These are phyloP conservation scores for Triplophysa yarkandensis DNA, from an alignment of 2,797 vertebrate genomes.

Conservation along the genomic window DNA sequence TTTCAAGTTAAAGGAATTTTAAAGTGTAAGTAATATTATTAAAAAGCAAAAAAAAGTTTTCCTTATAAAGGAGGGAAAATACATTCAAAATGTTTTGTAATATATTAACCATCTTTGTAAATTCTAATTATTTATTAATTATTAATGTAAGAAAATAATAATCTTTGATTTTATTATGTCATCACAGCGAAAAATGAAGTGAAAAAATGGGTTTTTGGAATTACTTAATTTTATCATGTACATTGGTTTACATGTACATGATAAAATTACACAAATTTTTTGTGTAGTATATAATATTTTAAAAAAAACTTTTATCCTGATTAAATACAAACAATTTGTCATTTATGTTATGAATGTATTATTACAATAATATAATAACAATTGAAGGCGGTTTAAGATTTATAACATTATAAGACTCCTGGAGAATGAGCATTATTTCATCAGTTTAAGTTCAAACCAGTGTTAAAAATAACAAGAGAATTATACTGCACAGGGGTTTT, in stretches of 20 bases:
- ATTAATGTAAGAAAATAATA: background rate
- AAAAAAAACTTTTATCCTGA: too few species aligned
- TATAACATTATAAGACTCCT: background rate
- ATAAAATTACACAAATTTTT: too few species aligned
- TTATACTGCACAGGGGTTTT: slow-evolving; percentile 58
- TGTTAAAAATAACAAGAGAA: slow-evolving; percentile 8
- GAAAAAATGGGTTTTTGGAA: too few species aligned
- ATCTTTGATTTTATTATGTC: background rate
- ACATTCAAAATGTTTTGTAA: too few species aligned
- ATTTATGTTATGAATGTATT: background rate
- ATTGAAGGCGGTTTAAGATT: background rate
- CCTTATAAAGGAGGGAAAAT: background rate
- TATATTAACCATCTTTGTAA: slow-evolving; percentile 2
- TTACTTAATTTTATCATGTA: too few species aligned
- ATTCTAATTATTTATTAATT: background rate
- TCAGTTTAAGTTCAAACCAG: background rate
- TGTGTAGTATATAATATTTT: too few species aligned
- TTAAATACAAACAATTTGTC: too few species aligned
- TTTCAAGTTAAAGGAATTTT: background rate
- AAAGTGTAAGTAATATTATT: too few species aligned
- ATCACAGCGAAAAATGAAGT: background rate
- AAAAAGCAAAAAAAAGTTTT: slow-evolving; percentile 1
- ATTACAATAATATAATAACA: background rate
- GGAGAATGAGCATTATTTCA: background rate
- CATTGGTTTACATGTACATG: too few species aligned